A percentile compares a stretch with the other conserved stretches of the same genome.
Conservation (phyloP, 2,113 vertebrate genomes). For the Cheilinus undulatus region DNA sequence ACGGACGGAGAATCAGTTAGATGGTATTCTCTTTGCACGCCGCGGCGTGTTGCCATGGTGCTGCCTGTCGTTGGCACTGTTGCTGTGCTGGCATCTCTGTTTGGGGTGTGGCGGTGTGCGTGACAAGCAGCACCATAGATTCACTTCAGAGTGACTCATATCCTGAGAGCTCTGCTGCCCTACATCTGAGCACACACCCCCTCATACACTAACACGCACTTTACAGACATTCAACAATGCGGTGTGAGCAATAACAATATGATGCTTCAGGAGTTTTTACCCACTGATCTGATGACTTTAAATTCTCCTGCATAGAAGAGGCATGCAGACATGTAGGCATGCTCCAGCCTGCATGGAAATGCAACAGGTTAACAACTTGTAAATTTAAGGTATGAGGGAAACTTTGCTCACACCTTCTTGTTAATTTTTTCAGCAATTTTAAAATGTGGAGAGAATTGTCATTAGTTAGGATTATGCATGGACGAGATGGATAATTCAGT, state of each 20-base stretch:
- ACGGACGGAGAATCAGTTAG: constrained; percentile 42
- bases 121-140: constrained; percentile 64
- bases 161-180: constrained; percentile 79
- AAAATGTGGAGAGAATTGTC: too few relatives aligned
- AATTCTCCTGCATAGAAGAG: neutral
- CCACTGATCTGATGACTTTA: neutral
- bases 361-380: too few relatives aligned
- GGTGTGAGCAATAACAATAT: constrained; percentile 9
- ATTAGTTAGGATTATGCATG: too few relatives aligned
- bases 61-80: constrained; percentile 73
- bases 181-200: constrained; percentile 68
- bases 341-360: too few relatives aligned
- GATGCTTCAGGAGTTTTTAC: constrained; percentile 12
- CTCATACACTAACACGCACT: constrained; percentile 43
- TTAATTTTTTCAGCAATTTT: too few relatives aligned
- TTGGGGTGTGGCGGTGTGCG: constrained; percentile 54
- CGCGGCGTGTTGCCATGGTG: constrained; percentile 79
- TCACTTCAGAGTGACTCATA: constrained; percentile 81
- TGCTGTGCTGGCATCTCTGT: constrained; percentile 67
- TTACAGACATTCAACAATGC: constrained; percentile 19
- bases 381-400: too few relatives aligned
- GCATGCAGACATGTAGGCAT: neutral
- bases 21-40: constrained; percentile 62
- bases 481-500: too few relatives aligned
- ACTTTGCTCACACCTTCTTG: too few relatives aligned